Base-by-base conservation (phyloP, 2,113 vertebrate species). In the Cnemophilus loriae region DNA sequence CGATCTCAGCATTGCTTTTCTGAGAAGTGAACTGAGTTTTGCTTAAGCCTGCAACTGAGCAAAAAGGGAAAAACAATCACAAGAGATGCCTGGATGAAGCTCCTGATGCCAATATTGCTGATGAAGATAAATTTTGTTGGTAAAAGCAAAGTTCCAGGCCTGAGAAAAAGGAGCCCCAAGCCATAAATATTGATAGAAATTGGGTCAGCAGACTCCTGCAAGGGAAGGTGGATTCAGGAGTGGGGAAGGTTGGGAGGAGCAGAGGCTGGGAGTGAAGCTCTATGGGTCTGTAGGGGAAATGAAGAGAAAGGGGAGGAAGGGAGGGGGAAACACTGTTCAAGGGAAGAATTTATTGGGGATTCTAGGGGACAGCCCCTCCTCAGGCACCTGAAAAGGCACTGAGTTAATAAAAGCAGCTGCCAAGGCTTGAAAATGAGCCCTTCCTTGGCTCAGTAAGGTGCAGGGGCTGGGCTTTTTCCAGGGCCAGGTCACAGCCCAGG, bases 51-150 rank as follows among this genome's bases (percentile, higher is more conserved):
- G 60, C 22, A 20, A 28, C 57, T 52, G 86, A 95, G 95, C 79
- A 96, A 95, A 88, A 79, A 83, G 92, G 44, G 49, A 63, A 96
- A 96, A 93, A 76, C 70, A 96, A 97, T 97, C 97, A 74, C 59
- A 61, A 63, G 93, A 82, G 61, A 60, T 65, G 70, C 52, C 61
- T 53, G 75, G 57, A 44, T 69, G 91, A 95, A 95, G 74, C 46
- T 56, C 78, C 79, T 5, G 12, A 35, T 86, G 93, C 79, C 95
- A 80, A 46, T 55, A 44, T 56, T 91, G 90, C 50, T 96, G 71
- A 32, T 11, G 74, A 93, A 97, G 92, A 97, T 53, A 32, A 73
- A 94, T 96, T 80, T 84, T 96, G 93, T 87, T 90, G 96, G 89
- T 93, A 90, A 97, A 96, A 96, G 56, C 74, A 73, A 95, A 96